phyloP scores from a whole-genome alignment of 2,888 invertebrate species.

The Germaria angustata region DNA sequence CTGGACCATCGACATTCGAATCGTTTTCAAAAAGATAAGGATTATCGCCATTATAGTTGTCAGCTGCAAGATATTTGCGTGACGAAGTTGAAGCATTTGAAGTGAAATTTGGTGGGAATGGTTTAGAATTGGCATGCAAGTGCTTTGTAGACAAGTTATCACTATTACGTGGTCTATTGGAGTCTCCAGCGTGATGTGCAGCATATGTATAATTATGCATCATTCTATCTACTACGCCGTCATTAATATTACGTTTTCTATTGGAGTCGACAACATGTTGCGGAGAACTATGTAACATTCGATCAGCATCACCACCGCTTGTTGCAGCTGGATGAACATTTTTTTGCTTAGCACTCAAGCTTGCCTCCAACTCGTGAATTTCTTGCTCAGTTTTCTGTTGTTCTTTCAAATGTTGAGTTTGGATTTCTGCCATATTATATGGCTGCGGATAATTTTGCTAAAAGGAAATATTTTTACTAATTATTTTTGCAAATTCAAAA shows the following conservation, averaged over 20 bases:
- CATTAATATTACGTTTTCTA: conserved; percentile 21
- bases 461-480: neutral
- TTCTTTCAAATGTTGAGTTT: conserved; percentile 46
- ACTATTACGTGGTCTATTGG: conserved; percentile 30
- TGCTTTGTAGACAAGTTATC: neutral
- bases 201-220: neutral
- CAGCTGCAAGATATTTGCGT: conserved; percentile 1
- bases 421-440: neutral
- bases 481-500: neutral
- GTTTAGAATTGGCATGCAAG: neutral
- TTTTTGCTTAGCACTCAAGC: neutral
- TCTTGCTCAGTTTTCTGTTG: conserved; percentile 34
- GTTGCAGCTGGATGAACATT: neutral
- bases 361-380: neutral
- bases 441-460: neutral
- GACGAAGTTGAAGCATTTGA: neutral
- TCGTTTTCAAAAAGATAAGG: conserved; percentile 57
- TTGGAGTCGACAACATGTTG: conserved; percentile 27
- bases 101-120: neutral
- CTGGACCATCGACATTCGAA: conserved; percentile 54
- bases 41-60: conserved; percentile 12
- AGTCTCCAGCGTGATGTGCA: neutral
- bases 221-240: conserved; percentile 56
- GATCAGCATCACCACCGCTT: conserved; percentile 69
- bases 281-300: conserved; percentile 1